phyloP scores from a whole-genome alignment of 2,113 vertebrate genomes.

The Emydura subglobosa region DNA sequence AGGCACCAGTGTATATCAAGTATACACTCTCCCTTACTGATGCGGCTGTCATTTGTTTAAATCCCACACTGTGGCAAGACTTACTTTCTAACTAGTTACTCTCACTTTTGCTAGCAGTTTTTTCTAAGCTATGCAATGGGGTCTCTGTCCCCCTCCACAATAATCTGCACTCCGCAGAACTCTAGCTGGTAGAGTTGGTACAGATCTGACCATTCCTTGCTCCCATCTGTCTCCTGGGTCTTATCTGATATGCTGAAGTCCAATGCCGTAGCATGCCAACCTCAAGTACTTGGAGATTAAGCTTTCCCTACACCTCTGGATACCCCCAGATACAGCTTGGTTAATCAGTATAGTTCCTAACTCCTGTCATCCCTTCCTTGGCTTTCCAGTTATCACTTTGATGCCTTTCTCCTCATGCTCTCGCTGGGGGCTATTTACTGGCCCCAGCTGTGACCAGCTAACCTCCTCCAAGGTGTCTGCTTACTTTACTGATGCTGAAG shows the following conservation, averaged over 20 bases:
- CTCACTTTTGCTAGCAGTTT: neutral
- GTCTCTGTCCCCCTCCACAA: neutral
- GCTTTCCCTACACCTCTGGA: neutral
- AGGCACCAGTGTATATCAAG: neutral
- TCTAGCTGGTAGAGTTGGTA: neutral
- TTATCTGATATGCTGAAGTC: neutral
- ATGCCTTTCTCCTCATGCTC: neutral
- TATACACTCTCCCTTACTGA: neutral
- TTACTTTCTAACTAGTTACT: neutral
- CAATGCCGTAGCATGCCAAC: neutral
- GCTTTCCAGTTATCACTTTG: neutral
- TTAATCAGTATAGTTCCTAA: neutral
- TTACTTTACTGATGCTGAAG: neutral
- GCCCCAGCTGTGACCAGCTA: neutral
- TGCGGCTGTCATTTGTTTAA: neutral
- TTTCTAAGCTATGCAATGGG: neutral
- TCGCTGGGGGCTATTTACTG: neutral
- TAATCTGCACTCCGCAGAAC: accelerated
- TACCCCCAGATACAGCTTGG: neutral
- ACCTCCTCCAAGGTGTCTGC: neutral
- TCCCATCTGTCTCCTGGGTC: neutral
- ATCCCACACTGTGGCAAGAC: neutral
- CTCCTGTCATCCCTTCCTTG: neutral
- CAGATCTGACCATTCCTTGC: neutral
- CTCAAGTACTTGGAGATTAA: neutral